phyloP scores from a whole-genome alignment of 2,113 vertebrate genomes.

The Drymodes brunneopygia region DNA sequence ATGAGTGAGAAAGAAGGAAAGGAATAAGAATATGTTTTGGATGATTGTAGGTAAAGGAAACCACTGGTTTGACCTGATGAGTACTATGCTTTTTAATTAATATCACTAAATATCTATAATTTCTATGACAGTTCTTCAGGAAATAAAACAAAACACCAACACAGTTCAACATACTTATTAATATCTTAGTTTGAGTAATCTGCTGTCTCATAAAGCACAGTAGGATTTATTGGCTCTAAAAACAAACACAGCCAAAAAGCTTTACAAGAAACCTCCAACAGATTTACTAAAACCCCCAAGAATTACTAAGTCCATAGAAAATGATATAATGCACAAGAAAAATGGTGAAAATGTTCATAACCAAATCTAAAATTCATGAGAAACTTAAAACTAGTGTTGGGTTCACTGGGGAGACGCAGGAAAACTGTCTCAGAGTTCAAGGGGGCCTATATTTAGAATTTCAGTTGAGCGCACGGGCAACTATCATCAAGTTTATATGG shows the following conservation, averaged over 20 bases:
- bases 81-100: background rate
- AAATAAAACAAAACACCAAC: background rate
- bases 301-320: background rate
- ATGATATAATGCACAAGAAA: background rate
- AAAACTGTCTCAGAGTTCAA: background rate
- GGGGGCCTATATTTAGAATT: background rate
- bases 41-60: background rate
- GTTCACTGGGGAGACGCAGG: background rate
- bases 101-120: background rate
- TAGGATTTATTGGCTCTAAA: background rate
- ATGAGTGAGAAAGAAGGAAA: slow-evolving; percentile 12
- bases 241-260: background rate
- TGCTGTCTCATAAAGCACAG: background rate
- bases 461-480: background rate
- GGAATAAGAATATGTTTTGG: background rate
- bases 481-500: background rate
- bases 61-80: background rate
- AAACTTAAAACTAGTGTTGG: background rate
- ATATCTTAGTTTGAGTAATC: background rate
- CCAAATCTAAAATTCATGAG: background rate
- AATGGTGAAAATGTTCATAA: background rate
- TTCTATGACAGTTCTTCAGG: background rate
- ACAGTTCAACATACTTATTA: background rate
- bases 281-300: background rate
- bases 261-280: background rate